phyloP scores from a whole-genome alignment of 2,113 vertebrate species.

The Rousettus leschenaultii region DNA sequence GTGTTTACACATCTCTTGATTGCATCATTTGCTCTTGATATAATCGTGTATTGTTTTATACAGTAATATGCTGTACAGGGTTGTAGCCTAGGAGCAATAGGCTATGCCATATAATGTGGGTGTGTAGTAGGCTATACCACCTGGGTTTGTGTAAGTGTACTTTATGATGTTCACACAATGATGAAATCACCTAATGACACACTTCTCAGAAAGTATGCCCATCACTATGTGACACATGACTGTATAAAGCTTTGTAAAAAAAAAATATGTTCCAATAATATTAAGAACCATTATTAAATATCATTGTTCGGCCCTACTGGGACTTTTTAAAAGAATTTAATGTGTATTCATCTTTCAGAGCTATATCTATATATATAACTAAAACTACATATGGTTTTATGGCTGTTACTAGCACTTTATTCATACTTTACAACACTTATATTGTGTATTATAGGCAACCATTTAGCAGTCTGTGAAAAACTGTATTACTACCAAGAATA shows the following conservation, averaged over 20 bases:
- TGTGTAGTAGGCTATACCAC: too few species aligned
- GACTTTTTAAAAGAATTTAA: slow-evolving; percentile 31
- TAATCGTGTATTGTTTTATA: background rate
- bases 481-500: background rate
- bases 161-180: background rate
- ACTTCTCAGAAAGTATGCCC: background rate
- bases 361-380: background rate
- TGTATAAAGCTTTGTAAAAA: background rate
- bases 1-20: background rate
- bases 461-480: background rate
- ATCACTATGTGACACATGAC: background rate
- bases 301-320: background rate
- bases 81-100: too few species aligned
- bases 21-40: background rate
- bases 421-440: slow-evolving; percentile 25
- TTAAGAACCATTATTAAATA: background rate
- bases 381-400: slow-evolving; percentile 8
- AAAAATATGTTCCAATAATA: background rate
- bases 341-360: slow-evolving; percentile 8
- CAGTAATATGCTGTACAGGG: background rate
- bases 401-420: background rate
- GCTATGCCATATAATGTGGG: too few species aligned
- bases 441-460: background rate
- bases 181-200: background rate
- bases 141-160: too few species aligned